A percentile compares a stretch with the other conserved stretches of the same genome.
Evolutionary conservation across 2,113 vertebrate genomes (phyloP).

Genomic region (Erinaceus europaeus): DNA sequence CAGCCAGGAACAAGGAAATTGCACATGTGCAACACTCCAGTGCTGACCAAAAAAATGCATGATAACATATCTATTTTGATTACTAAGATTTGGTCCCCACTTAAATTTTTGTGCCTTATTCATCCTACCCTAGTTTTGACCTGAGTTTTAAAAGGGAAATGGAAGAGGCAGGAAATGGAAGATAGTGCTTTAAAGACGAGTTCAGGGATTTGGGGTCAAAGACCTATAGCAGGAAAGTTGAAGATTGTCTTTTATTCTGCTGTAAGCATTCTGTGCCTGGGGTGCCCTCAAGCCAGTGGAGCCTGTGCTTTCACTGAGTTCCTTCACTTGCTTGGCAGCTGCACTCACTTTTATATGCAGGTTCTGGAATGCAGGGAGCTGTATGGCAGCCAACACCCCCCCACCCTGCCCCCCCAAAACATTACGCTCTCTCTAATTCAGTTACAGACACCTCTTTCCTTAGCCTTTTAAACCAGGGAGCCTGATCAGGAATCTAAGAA

Average conservation of each 20-base stretch:
- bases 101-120: background rate
- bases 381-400: constrained; percentile 61
- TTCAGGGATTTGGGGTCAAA: constrained; percentile 30
- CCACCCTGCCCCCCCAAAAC: constrained; percentile 61
- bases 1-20: too few species aligned
- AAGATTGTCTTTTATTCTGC: constrained; percentile 32
- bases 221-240: constrained; percentile 40
- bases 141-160: background rate
- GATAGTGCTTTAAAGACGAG: constrained; percentile 28
- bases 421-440: constrained; percentile 73
- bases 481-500: constrained; percentile 69
- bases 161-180: background rate
- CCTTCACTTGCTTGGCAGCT: constrained; percentile 62
- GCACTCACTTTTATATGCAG: constrained; percentile 58
- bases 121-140: background rate
- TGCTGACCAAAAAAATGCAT: too few species aligned
- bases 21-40: too few species aligned
- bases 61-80: background rate
- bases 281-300: constrained; percentile 32
- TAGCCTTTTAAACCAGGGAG: constrained; percentile 70
- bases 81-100: background rate
- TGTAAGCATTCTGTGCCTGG: constrained; percentile 38
- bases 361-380: constrained; percentile 65
- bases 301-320: constrained; percentile 52
- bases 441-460: constrained; percentile 73